These are phyloP conservation scores for Diorhabda elongata DNA, from an alignment of 1,140 invertebrate genomes.

Conservation along the genomic window DNA sequence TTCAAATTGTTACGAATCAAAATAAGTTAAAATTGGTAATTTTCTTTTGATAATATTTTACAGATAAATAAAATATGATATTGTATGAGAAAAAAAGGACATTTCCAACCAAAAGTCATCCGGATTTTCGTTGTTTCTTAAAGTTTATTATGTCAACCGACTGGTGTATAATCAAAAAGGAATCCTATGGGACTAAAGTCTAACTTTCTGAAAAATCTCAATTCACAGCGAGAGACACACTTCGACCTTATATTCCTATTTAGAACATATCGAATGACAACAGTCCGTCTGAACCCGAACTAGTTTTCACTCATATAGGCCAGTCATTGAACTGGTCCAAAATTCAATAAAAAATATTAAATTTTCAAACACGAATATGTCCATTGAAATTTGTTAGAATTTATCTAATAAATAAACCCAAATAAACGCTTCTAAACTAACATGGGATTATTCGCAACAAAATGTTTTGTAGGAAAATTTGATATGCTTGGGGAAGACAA, in stretches of 20 bases:
- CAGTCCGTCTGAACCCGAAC: neutral
- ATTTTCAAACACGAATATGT: no score
- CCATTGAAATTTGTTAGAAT: no score
- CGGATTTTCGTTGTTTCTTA: neutral
- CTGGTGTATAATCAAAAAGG: neutral
- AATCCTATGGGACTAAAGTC: neutral
- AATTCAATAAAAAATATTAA: neutral
- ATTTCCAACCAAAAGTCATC: neutral
- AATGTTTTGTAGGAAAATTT: no score
- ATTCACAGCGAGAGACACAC: neutral
- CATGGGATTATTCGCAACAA: no score
- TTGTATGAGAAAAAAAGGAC: no score
- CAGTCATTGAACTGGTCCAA: neutral
- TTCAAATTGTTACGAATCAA: no score
- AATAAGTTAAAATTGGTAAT: no score
- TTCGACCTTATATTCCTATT: neutral
- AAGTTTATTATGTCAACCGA: neutral
- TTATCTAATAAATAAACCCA: no score
- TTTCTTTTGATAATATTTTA: no score
- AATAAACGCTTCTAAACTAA: no score
- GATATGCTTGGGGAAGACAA: no score
- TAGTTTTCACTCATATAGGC: neutral
- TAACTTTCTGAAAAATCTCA: neutral
- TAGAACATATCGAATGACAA: slow-evolving; percentile 2
- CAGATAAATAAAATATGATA: no score